phyloP scores from a whole-genome alignment of 1,140 invertebrate genomes.

The Phenacoccus solenopsis region DNA sequence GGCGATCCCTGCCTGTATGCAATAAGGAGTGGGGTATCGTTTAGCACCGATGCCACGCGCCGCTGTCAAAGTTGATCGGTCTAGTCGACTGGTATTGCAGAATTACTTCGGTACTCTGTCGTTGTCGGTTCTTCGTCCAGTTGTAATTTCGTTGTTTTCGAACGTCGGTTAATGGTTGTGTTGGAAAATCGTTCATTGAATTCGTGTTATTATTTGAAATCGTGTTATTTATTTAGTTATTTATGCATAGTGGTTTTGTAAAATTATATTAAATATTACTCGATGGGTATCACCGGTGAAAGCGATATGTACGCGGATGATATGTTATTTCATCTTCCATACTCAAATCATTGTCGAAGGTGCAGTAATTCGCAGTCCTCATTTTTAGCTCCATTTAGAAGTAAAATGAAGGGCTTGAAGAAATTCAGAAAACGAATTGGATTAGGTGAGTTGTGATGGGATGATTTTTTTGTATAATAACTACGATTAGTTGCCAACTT shows the following conservation, averaged over 20 bases:
- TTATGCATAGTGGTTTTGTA: neutral
- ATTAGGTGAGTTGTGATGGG: neutral
- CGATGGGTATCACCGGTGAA: neutral
- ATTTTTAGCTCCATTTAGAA: neutral
- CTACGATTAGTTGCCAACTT: no score
- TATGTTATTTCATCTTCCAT: neutral
- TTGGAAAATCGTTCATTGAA: no score
- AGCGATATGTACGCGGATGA: neutral
- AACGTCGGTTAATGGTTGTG: neutral
- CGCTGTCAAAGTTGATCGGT: neutral
- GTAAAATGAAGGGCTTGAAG: conserved; percentile 5
- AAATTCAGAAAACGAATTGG: neutral
- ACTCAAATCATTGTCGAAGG: neutral
- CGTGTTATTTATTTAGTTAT: neutral
- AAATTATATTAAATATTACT: neutral
- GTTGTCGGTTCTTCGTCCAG: neutral
- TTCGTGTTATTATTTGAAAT: no score
- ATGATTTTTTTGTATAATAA: no score
- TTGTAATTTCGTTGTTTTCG: neutral
- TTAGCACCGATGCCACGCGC: neutral
- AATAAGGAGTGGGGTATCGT: neutral
- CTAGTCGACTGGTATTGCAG: neutral
- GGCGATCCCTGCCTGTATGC: neutral
- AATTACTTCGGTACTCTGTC: neutral
- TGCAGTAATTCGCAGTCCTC: neutral